These are phyloP conservation scores for Lordiphosa mommai DNA, from an alignment of 1,140 invertebrate genomes.

Conservation along the genomic window DNA sequence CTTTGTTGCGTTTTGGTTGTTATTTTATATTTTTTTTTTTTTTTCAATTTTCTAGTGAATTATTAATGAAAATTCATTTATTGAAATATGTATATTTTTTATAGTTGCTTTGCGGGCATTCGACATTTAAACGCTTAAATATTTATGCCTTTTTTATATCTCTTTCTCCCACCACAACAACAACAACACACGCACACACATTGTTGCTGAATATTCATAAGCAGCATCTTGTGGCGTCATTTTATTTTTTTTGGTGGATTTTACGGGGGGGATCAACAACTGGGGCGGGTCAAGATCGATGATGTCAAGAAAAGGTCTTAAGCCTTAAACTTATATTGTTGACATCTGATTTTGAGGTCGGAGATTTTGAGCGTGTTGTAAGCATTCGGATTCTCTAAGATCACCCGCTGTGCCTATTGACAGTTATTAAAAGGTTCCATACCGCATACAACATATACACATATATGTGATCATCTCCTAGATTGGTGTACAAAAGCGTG, in stretches of 20 bases:
- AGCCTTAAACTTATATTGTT: constrained; percentile 35
- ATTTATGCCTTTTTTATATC: constrained; percentile 67
- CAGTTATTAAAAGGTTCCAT: constrained; percentile 43
- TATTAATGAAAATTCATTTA: no score
- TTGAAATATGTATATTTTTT: constrained; percentile 58
- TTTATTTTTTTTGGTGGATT: constrained; percentile 32
- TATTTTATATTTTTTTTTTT: not conserved
- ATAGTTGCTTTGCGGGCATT: constrained; percentile 62
- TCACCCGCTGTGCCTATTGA: constrained; percentile 51
- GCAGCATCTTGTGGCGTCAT: constrained; percentile 65
- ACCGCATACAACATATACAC: not conserved
- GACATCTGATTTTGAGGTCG: constrained; percentile 57
- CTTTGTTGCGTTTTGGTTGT: not conserved
- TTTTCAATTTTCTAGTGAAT: no score
- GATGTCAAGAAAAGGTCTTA: constrained; percentile 64
- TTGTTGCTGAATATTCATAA: constrained; percentile 69
- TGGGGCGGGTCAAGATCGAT: constrained; percentile 72
- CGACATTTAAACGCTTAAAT: constrained; percentile 66
- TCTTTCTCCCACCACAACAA: constrained; percentile 35
- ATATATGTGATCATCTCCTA: constrained; percentile 20
- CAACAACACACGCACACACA: constrained; percentile 19
- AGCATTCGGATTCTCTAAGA: constrained; percentile 33
- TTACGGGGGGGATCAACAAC: constrained; percentile 34
- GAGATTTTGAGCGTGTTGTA: constrained; percentile 39
- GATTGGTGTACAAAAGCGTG: constrained; percentile 6